A percentile compares a stretch with the other conserved stretches of the same genome.
Conservation (phyloP, 23 tunicate species). For the Diplosoma virens region DNA sequence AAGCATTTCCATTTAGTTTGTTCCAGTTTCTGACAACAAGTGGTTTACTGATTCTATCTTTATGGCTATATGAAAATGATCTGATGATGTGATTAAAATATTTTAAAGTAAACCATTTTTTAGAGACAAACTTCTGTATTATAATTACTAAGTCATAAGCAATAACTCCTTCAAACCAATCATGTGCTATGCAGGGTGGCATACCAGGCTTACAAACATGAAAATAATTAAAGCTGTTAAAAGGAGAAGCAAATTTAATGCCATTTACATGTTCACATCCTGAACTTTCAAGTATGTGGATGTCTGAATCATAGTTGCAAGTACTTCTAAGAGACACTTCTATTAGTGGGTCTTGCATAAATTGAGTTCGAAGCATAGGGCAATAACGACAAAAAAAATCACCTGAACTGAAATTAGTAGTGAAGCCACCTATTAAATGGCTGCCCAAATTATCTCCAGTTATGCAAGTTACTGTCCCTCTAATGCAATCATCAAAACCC, state of each 20-base stretch:
- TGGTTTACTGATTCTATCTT: neutral
- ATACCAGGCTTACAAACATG: slow-evolving; percentile 45
- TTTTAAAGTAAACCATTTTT: neutral
- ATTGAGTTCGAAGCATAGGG: neutral
- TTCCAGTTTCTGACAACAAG: neutral
- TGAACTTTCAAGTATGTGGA: neutral
- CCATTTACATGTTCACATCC: neutral
- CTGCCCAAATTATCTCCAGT: slow-evolving; percentile 48
- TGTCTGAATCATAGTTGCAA: neutral
- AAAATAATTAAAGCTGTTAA: slow-evolving; percentile 12
- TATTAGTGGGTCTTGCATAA: neutral
- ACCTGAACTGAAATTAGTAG: slow-evolving; percentile 31
- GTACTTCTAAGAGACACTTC: neutral
- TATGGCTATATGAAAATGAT: neutral
- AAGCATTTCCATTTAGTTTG: slow-evolving; percentile 37
- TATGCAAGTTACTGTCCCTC: slow-evolving; percentile 12
- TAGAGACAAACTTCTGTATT: slow-evolving; percentile 1
- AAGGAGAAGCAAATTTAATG: neutral
- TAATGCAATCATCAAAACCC: slow-evolving; percentile 5
- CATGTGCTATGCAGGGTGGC: slow-evolving; percentile 47
- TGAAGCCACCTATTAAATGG: slow-evolving; percentile 54
- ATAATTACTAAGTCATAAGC: slow-evolving; percentile 34
- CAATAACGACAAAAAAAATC: slow-evolving; percentile 34
- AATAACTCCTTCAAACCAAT: slow-evolving; percentile 47
- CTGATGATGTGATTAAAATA: neutral